Percentiles rank a stretch among this genome's conserved stretches.
phyloP scores from a whole-genome alignment of 2,113 vertebrate genomes.

The Cynocephalus volans region DNA sequence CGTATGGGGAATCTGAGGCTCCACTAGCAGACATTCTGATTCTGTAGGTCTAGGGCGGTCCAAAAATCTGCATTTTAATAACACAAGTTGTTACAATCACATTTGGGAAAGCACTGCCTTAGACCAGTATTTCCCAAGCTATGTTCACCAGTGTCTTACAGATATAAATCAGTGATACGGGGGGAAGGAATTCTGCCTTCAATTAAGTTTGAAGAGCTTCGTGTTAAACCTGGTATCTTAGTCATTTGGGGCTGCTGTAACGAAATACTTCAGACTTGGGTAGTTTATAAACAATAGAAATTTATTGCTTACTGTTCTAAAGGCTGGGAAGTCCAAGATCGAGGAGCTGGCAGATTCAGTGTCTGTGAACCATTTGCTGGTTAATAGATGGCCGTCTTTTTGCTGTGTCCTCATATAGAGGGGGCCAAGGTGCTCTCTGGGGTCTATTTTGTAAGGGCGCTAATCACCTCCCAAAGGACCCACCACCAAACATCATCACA shows the following conservation, averaged over 20 bases:
- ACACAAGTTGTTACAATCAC: background rate
- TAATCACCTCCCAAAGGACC: background rate
- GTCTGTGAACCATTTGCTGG: background rate
- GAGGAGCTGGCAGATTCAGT: background rate
- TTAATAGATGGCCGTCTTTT: background rate
- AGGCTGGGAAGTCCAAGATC: background rate
- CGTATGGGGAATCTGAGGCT: background rate
- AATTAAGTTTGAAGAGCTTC: background rate
- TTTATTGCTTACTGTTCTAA: background rate
- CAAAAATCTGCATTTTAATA: background rate
- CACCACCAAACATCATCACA: background rate
- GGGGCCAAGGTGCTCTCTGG: background rate
- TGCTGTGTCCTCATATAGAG: background rate
- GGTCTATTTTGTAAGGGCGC: background rate
- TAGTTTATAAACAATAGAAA: background rate
- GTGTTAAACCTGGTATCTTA: background rate
- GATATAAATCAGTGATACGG: background rate
- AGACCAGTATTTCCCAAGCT: background rate
- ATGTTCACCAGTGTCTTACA: background rate
- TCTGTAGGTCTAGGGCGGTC: background rate
- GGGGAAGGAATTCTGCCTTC: background rate
- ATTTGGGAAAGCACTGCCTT: background rate
- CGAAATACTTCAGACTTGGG: background rate
- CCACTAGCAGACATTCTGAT: background rate
- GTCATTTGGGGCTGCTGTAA: background rate